phyloP scores from a whole-genome alignment of 64 coral and sea anemone species.

The Montipora cactus region DNA sequence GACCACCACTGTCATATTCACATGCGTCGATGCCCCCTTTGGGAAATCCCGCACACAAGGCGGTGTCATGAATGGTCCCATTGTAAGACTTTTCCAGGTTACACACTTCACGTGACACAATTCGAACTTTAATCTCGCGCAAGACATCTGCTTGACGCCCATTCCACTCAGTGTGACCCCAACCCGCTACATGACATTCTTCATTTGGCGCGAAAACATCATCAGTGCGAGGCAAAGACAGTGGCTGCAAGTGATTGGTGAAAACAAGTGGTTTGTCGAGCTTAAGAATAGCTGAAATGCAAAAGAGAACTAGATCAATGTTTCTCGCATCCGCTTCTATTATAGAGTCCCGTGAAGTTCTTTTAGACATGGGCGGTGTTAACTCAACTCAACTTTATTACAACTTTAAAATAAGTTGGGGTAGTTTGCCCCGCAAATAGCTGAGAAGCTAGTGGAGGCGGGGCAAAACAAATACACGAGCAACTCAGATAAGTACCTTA shows the following conservation, averaged over 20 bases:
- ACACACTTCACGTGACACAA: slow-evolving; percentile 51
- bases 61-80: slow-evolving; percentile 69
- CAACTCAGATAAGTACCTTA: no score
- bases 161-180: slow-evolving; percentile 73
- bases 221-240: slow-evolving; percentile 36
- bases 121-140: slow-evolving; percentile 38
- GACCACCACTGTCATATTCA: slow-evolving; percentile 86
- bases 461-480: no score
- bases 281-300: slow-evolving; percentile 56
- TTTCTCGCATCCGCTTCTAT: no score
- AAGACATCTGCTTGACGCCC: slow-evolving; percentile 57
- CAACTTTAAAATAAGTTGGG: no score
- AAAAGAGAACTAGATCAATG: background rate
- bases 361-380: no score
- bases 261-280: slow-evolving; percentile 47
- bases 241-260: slow-evolving; percentile 47
- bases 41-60: slow-evolving; percentile 70
- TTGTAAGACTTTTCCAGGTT: slow-evolving; percentile 70
- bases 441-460: no score
- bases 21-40: slow-evolving; percentile 69
- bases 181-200: slow-evolving; percentile 58
- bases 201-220: slow-evolving; percentile 22
- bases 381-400: no score
- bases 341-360: no score
- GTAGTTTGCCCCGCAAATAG: no score